Base-by-base conservation (phyloP, 2,888 invertebrate species). In the Halictus ligatus region DNA sequence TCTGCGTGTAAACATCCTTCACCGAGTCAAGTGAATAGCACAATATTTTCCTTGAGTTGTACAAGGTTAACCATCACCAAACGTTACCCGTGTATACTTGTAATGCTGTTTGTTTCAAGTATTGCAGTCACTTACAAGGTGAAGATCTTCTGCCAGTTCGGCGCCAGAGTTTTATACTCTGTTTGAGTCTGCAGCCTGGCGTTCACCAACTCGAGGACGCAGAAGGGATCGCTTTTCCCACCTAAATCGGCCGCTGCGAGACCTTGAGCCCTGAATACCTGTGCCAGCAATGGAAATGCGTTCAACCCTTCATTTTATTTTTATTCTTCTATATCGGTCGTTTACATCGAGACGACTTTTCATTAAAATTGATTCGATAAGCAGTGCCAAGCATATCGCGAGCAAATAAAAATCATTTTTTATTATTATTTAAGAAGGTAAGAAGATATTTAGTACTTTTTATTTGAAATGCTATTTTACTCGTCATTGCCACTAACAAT, bases 101-200 rank as follows among this genome's bases (percentile, higher is more conserved):
- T 12, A n/a, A 12, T 35, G n/a, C 10, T 58, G 35, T 43, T 60
- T 77, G 15, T 2, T 48, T 77, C 21, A 67, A 67, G 7, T 15
- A 35, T 15, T 1, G 10, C 1, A 5, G 1, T 29, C 1, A 81
- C 98, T 97, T 96, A 99, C 98, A 99, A 99, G 72, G 98, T 99
- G 95, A 99, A 99, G 90, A 99, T 98, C 95, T 99, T 99, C 96
- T 99, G 99, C 99, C 99, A 99, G 89, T 97, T 98, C 0, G 99
- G 99, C 79, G 98, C 96, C 40, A 99, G 96, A 0, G 99, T 99
- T 95, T 99, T 99, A 95, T 99, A 99, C 95, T 99, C 99, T 0
- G 99, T 99, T 95, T 99, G 99, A 0, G 99, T 99, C 95, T 99
- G 99, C 58, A 99, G 96, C 77, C 99, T 97, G 0, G 99, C 97